Conservation (phyloP, 2,113 vertebrate genomes). For the Struthio camelus region DNA sequence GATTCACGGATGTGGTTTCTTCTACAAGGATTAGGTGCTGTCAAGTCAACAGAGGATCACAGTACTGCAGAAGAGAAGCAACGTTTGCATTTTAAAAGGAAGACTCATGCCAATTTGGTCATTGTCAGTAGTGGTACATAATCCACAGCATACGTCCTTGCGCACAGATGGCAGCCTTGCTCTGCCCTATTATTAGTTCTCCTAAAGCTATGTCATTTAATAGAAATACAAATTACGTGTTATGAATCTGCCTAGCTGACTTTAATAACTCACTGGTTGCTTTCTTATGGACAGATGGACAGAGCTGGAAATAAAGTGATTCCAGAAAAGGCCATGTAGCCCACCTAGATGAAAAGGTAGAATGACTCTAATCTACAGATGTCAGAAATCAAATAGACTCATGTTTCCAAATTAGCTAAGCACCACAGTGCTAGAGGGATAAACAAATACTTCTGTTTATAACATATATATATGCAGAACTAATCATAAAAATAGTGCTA, state of each 20-base stretch:
- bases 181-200: not conserved
- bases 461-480: not conserved
- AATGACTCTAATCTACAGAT: not conserved
- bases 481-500: not conserved
- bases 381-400: not conserved
- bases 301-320: not conserved
- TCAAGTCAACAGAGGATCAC: not conserved
- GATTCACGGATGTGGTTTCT: not conserved
- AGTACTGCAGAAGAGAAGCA: not conserved
- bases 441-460: not conserved
- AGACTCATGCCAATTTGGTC: not conserved
- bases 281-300: not conserved
- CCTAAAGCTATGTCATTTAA: not conserved
- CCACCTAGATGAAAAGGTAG: not conserved
- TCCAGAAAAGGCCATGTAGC: not conserved
- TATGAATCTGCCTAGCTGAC: not conserved
- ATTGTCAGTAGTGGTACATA: not conserved
- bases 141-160: not conserved
- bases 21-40: not conserved
- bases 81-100: not conserved
- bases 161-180: accelerated
- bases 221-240: not conserved
- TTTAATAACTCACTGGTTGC: not conserved
- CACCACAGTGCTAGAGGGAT: not conserved
- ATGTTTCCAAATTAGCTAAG: not conserved